Conservation (phyloP, 2,888 invertebrate genomes). For the Lapara coniferarum region DNA sequence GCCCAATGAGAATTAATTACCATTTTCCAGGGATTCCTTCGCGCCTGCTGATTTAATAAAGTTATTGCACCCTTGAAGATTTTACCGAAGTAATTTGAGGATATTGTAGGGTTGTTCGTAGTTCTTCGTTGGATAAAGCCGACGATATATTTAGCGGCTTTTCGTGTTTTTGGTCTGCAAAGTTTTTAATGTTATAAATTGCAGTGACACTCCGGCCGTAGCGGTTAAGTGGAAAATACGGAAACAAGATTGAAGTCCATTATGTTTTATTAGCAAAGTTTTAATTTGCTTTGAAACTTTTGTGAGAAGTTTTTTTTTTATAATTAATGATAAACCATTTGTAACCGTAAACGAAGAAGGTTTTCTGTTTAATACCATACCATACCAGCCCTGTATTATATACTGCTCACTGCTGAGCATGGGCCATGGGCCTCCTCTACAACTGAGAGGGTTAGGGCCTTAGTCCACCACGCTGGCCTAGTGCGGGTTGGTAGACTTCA, state of each 20-base stretch:
- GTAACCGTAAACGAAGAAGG: neutral
- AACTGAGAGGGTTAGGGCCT: no score
- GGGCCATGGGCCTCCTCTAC: no score
- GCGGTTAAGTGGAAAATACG: constrained; percentile 13
- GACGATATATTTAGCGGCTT: neutral
- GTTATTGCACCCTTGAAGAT: constrained; percentile 48
- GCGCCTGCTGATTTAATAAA: constrained; percentile 53
- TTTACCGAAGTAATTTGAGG: constrained; percentile 40
- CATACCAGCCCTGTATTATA: no score
- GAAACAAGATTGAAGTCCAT: constrained; percentile 11
- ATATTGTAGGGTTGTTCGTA: constrained; percentile 22
- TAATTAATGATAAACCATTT: neutral
- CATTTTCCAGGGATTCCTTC: constrained; percentile 45
- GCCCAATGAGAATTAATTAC: constrained; percentile 63
- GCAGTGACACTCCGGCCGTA: constrained; percentile 10
- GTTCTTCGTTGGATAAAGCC: constrained; percentile 1
- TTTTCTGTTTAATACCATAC: neutral
- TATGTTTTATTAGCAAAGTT: constrained; percentile 1
- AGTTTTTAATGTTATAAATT: constrained; percentile 23
- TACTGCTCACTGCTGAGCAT: no score
- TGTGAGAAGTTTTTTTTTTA: neutral
- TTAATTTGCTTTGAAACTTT: neutral
- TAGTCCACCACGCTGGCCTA: no score
- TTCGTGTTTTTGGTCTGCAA: constrained; percentile 9
- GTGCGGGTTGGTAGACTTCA: no score